Conservation (phyloP, 2,113 vertebrate species). For the Rhabdomys dilectus region DNA sequence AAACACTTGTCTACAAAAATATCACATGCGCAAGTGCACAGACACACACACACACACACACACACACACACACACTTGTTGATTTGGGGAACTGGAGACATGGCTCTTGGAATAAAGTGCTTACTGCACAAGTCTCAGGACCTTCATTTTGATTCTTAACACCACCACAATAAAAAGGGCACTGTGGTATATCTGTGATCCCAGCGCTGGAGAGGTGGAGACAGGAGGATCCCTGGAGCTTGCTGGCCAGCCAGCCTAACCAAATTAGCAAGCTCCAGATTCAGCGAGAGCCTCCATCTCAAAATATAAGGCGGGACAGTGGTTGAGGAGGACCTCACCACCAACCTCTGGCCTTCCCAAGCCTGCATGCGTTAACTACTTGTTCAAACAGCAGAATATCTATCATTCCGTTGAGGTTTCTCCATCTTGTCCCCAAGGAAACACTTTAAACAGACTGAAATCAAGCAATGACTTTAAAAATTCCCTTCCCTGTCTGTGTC, state of each 20-base stretch:
- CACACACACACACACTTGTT: neutral
- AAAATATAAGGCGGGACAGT: neutral
- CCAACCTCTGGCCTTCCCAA: neutral
- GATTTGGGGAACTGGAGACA: neutral
- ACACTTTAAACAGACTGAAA: constrained; percentile 49
- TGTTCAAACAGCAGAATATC: neutral
- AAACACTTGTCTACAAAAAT: neutral
- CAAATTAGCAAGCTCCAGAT: neutral
- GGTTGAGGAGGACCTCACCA: neutral
- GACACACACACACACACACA: neutral
- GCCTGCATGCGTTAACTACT: neutral
- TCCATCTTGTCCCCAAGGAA: constrained; percentile 20
- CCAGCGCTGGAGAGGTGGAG: neutral
- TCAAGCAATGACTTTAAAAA: constrained; percentile 47
- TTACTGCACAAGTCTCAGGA: neutral
- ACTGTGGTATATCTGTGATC: neutral
- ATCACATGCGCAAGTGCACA: no score
- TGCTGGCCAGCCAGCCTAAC: neutral
- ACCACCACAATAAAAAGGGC: no score
- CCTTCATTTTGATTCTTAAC: neutral
- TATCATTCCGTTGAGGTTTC: neutral
- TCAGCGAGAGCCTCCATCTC: neutral
- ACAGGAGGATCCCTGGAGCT: neutral
- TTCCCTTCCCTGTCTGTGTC: neutral
- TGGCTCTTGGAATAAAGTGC: no score